Base-by-base conservation (phyloP, 2,113 vertebrate species). In the Delphinus delphis region DNA sequence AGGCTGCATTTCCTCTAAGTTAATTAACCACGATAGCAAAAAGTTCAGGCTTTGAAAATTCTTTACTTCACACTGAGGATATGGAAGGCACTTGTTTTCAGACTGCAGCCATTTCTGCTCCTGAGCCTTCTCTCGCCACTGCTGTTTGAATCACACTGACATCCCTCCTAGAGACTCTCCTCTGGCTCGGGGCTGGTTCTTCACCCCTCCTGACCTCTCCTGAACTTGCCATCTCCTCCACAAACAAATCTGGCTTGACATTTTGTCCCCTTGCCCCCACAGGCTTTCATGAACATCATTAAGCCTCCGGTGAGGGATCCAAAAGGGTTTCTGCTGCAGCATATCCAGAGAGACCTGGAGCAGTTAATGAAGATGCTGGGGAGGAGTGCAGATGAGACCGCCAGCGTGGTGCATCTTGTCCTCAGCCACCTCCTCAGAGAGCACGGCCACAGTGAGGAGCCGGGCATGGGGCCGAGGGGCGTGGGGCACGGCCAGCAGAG, bases 301-400 rank as follows among this genome's bases (percentile, higher is more conserved):
- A 99, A 99, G 85, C 99, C 99, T 0, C 21, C 2, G 0, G 99
- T 99, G 53, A 0, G 0, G 0, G 53, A 99, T 0, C 93, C 98
- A 0, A 90, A 47, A 68, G 25, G 1, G 0, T 99, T 99, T 96
- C 98, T 99, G 58, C 87, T 98, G 91, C 97, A 89, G 63, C 99
- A 99, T 38, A 47, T 99, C 93, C 84, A 13, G 95, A 98, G 99
- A 90, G 99, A 99, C 97, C 6, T 99, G 95, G 97, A 98, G 67
- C 99, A 99, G 97, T 96, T 99, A 31, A 99, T 88, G 36, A 98
- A 36, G 93, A 99, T 86, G 36, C 98, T 99, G 97, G 99, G 99
- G 31, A 99, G 98, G 94, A 99, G 99, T 3, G 97, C 98, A 0
- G 99, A 99, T 14, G 99, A 99, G 90, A 98, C 99, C 0, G 53